phyloP scores from a whole-genome alignment of 35 echinoderm and acorn worm genomes.

The Apostichopus parvimensis region DNA sequence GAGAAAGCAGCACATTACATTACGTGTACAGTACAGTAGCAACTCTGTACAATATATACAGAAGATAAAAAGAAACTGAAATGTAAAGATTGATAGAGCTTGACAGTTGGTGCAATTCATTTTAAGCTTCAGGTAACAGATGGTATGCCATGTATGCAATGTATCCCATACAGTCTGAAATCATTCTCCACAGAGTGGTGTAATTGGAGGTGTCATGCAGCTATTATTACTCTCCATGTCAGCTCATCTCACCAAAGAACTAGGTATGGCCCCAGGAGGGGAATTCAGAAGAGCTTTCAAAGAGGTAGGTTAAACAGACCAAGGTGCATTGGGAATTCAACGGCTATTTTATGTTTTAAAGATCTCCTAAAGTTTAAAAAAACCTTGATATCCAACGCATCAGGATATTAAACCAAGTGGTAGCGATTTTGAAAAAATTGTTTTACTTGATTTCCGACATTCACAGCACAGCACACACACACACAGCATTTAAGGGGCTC shows the following conservation, averaged over 20 bases:
- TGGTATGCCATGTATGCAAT: conserved; percentile 1
- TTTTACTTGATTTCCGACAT: too few species aligned
- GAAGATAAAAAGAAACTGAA: neutral
- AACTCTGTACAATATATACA: neutral
- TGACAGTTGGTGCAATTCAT: neutral
- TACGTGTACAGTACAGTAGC: too few species aligned
- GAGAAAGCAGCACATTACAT: too few species aligned
- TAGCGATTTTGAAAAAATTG: too few species aligned
- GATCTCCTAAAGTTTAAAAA: too few species aligned
- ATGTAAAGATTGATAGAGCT: neutral
- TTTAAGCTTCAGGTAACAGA: neutral
- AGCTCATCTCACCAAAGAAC: conserved; percentile 95
- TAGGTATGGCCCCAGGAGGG: conserved; percentile 95
- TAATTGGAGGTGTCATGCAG: conserved; percentile 96
- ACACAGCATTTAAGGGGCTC: too few species aligned
- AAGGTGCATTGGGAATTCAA: too few species aligned
- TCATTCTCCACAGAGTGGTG: conserved; percentile 67
- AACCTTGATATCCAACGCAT: too few species aligned
- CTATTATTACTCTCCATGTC: conserved; percentile 82
- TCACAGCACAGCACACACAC: too few species aligned
- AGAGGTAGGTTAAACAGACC: conserved; percentile 63
- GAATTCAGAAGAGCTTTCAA: conserved; percentile 97
- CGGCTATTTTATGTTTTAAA: too few species aligned
- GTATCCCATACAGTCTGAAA: conserved; percentile 28
- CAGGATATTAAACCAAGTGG: too few species aligned